Base-by-base conservation (phyloP, 1,140 invertebrate species). In the Habropoda laboriosa region DNA sequence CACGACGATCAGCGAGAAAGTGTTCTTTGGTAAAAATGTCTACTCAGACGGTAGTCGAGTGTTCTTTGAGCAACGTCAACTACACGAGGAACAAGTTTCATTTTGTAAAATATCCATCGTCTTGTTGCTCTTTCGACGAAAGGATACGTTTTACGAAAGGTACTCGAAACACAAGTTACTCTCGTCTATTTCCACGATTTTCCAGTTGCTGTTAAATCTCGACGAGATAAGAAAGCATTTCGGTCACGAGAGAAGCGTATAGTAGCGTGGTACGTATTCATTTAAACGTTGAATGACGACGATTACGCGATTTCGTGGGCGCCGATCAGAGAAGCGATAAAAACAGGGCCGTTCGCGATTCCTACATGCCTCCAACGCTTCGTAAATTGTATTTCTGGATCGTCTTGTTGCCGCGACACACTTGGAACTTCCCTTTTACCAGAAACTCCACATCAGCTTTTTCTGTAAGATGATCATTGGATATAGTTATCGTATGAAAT, bases 261-360 rank as follows among this genome's bases (percentile, higher is more conserved):
- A 3, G 27, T 16, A 51, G 40, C 3, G 24, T 24, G 18, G 55
- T 35, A 8, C 24, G 27, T 35, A 16, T 38, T 45, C 38, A 45
- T n/a, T 5, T 27, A 47, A n/a, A 49, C n/a, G 68, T 60, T 18
- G 6, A 27, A 10, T 5, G 53, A 40, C 30, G 24, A 21, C 58
- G 53, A 71, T 72, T 80, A 73, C 42, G 77, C 47, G 58, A 72
- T 51, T 55, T 49, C 55, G 47, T 80, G 72, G 64, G 57, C 70
- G 80, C 61, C 12, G 77, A 77, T 81, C 53, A 55, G 13, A 45
- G 47, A 35, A 32, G 49, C 55, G 83, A 85, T 84, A 81, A 85
- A 83, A 81, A 79, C 27, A 53, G 67, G 60, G 71, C 58, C 55
- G 64, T 38, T 24, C 79, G 61, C 67, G 72, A 80, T 83, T 83